These are phyloP conservation scores for Pluvialis apricaria DNA, from an alignment of 2,113 vertebrate species.

Conservation along the genomic window DNA sequence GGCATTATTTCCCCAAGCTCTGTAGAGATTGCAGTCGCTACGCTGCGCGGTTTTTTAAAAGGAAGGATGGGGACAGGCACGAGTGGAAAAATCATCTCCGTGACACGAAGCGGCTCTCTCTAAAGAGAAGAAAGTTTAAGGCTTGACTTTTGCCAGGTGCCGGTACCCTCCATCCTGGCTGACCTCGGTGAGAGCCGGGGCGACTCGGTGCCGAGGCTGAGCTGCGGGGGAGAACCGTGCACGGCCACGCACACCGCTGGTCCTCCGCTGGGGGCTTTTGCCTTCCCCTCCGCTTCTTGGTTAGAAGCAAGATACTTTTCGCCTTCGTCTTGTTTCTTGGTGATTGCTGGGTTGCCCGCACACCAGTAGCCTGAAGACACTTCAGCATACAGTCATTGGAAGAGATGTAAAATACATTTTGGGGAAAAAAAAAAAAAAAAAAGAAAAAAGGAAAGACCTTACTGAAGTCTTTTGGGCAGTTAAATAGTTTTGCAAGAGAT, in stretches of 20 bases:
- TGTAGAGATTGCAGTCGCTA: not conserved
- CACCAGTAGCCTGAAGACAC: not conserved
- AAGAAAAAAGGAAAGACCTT: not conserved
- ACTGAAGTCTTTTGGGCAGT: not conserved
- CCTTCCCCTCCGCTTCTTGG: not conserved
- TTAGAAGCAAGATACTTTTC: not conserved
- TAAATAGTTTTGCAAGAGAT: not conserved
- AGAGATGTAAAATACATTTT: not conserved
- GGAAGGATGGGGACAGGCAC: not conserved
- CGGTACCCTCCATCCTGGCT: not conserved
- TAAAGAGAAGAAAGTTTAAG: not conserved
- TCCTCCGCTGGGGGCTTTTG: not conserved
- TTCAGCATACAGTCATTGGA: not conserved
- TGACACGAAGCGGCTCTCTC: not conserved
- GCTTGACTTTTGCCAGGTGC: not conserved
- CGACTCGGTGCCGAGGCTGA: not conserved
- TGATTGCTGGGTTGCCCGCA: not conserved
- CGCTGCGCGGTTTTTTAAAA: not conserved
- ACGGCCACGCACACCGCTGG: not conserved
- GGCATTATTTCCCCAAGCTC: not conserved
- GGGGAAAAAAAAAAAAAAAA: not conserved
- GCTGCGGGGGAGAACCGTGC: not conserved
- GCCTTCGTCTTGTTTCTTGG: not conserved
- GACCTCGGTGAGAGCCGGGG: not conserved
- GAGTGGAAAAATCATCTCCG: not conserved